phyloP scores from a whole-genome alignment of 2,797 vertebrate species.

The Eulemur coronatus region DNA sequence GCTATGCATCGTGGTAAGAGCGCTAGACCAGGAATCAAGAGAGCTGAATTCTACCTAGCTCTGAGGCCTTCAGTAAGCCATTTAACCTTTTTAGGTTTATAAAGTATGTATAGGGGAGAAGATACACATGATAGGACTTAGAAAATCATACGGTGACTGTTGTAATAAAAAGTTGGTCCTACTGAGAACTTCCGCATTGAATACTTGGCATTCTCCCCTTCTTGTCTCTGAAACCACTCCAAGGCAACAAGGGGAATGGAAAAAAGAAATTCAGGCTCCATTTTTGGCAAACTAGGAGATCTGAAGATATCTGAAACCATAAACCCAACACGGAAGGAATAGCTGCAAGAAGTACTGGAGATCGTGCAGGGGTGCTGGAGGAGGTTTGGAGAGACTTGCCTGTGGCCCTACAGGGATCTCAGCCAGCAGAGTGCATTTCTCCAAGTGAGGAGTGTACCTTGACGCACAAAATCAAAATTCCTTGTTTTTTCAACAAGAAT shows the following conservation, averaged over 20 bases:
- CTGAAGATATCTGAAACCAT: not conserved
- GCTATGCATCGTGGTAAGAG: not conserved
- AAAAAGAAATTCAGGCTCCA: not conserved
- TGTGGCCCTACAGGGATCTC: not conserved
- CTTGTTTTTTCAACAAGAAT: not conserved
- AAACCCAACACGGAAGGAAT: not conserved
- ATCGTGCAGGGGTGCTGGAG: not conserved
- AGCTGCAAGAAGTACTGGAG: not conserved
- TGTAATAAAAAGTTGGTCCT: not conserved
- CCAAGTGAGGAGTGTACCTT: not conserved
- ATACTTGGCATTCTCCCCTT: not conserved
- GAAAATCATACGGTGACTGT: not conserved
- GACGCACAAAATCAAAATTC: not conserved
- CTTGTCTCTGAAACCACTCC: slow-evolving; percentile 18
- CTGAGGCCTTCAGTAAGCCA: not conserved
- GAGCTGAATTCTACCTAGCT: not conserved
- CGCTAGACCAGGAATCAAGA: not conserved
- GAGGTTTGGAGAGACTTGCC: not conserved
- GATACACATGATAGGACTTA: not conserved
- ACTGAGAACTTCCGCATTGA: not conserved
- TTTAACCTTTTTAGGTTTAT: not conserved
- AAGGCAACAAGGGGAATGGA: not conserved
- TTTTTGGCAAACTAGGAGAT: not conserved
- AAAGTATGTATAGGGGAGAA: not conserved
- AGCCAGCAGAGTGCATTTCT: not conserved